These are phyloP conservation scores for Noctua pronuba DNA, from an alignment of 2,888 invertebrate species.

Conservation along the genomic window DNA sequence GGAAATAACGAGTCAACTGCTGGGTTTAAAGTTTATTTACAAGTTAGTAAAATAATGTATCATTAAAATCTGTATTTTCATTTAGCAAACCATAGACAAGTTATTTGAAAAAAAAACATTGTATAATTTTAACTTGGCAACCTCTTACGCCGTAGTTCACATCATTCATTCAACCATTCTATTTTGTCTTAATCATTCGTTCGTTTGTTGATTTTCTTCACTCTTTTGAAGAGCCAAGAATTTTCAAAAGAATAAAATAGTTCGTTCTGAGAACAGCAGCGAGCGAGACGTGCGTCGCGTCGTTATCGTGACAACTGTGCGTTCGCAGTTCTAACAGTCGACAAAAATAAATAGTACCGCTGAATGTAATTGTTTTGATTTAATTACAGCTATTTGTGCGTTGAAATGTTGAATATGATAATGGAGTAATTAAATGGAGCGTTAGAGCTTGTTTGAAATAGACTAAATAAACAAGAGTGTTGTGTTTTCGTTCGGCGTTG, in stretches of 20 bases:
- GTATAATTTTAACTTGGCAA: slow-evolving; percentile 43
- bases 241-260: slow-evolving; percentile 47
- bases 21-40: too few species aligned
- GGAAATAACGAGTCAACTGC: too few species aligned
- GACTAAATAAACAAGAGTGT: slow-evolving; percentile 80
- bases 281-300: slow-evolving; percentile 86
- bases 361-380: slow-evolving; percentile 64
- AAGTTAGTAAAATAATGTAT: background rate
- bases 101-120: background rate
- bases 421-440: slow-evolving; percentile 59
- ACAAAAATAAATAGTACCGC: slow-evolving; percentile 65
- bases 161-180: slow-evolving; percentile 31
- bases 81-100: slow-evolving; percentile 25
- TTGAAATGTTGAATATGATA: slow-evolving; percentile 55
- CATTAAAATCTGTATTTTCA: background rate
- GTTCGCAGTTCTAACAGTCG: slow-evolving; percentile 82
- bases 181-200: slow-evolving; percentile 37
- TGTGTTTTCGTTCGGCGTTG: slow-evolving; percentile 83
- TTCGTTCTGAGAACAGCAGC: slow-evolving; percentile 74
- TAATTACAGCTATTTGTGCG: slow-evolving; percentile 67
- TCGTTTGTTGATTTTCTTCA: slow-evolving; percentile 47
- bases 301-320: slow-evolving; percentile 85
- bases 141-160: background rate
- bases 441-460: slow-evolving; percentile 60
- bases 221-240: slow-evolving; percentile 32